Evolutionary conservation across 1,140 invertebrate species (phyloP).

Genomic region (Callitettix versicolor): DNA sequence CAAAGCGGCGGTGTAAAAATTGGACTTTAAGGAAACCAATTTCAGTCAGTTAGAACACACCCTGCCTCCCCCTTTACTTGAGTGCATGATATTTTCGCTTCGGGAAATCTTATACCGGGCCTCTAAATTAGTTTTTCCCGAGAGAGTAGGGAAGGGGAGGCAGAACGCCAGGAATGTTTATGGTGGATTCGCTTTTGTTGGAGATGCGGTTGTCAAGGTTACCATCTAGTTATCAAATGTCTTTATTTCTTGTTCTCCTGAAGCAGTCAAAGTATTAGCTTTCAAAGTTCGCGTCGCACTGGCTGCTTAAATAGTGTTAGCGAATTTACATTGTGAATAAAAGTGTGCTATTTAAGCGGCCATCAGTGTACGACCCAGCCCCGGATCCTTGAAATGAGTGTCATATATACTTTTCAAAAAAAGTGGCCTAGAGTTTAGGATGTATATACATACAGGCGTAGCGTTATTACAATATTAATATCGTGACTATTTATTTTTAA

Average conservation of each 20-base stretch:
- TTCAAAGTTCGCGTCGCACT: constrained; percentile 4
- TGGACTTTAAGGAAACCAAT: constrained; percentile 14
- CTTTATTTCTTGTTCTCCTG: constrained; percentile 12
- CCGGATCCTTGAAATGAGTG: too few relatives aligned
- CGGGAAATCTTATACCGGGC: constrained; percentile 11
- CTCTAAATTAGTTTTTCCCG: constrained; percentile 11
- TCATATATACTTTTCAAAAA: too few relatives aligned
- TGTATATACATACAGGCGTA: too few relatives aligned
- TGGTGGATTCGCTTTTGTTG: too few relatives aligned
- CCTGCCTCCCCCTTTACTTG: background rate
- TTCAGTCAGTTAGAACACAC: background rate
- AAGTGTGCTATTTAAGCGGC: too few relatives aligned
- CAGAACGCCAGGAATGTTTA: background rate
- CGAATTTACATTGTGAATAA: too few relatives aligned
- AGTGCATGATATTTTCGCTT: constrained; percentile 14
- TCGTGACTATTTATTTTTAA: too few relatives aligned
- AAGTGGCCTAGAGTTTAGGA: too few relatives aligned
- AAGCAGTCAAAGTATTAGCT: too few relatives aligned
- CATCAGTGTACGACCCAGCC: too few relatives aligned
- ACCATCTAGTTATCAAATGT: constrained; percentile 7
- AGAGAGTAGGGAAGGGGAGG: background rate
- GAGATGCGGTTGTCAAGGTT: background rate
- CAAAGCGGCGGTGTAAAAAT: constrained; percentile 7
- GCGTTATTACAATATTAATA: too few relatives aligned
- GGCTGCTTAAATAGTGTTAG: too few relatives aligned